These are phyloP conservation scores for Drosophila sordidapex DNA, from an alignment of 2,888 invertebrate species.

Conservation along the genomic window DNA sequence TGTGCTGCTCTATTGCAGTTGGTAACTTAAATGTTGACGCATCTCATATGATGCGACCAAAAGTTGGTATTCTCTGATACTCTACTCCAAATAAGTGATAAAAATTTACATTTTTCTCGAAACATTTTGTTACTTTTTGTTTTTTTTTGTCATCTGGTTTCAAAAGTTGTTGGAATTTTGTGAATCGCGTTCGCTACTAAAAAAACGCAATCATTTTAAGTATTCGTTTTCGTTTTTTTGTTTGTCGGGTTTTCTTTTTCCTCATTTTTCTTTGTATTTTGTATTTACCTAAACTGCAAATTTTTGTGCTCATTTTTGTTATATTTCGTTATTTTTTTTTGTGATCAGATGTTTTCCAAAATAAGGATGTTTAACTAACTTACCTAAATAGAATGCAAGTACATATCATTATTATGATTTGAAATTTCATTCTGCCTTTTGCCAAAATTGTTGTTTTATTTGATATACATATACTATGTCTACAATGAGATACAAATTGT, in stretches of 20 bases:
- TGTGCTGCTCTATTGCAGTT: constrained; percentile 81
- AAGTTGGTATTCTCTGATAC: constrained; percentile 50
- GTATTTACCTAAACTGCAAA: constrained; percentile 69
- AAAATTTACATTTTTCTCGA: constrained; percentile 69
- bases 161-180: constrained; percentile 67
- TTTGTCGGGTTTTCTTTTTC: constrained; percentile 38
- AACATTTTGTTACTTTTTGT: constrained; percentile 41
- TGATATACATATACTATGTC: constrained; percentile 53
- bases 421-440: constrained; percentile 37
- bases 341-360: constrained; percentile 85
- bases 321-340: constrained; percentile 59
- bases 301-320: constrained; percentile 59
- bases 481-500: constrained; percentile 29
- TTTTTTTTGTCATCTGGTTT: constrained; percentile 39
- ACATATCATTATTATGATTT: constrained; percentile 29
- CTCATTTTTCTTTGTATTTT: constrained; percentile 35
- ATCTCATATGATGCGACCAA: constrained; percentile 28
- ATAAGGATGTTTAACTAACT: constrained; percentile 83
- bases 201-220: constrained; percentile 82
- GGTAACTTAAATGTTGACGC: constrained; percentile 50
- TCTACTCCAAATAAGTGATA: constrained; percentile 83
- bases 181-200: constrained; percentile 84
- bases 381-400: constrained; percentile 58
- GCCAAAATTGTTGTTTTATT: constrained; percentile 40
- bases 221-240: constrained; percentile 46